Base-by-base conservation (phyloP, 2,888 invertebrate species). In the Leptura quadrifasciata region DNA sequence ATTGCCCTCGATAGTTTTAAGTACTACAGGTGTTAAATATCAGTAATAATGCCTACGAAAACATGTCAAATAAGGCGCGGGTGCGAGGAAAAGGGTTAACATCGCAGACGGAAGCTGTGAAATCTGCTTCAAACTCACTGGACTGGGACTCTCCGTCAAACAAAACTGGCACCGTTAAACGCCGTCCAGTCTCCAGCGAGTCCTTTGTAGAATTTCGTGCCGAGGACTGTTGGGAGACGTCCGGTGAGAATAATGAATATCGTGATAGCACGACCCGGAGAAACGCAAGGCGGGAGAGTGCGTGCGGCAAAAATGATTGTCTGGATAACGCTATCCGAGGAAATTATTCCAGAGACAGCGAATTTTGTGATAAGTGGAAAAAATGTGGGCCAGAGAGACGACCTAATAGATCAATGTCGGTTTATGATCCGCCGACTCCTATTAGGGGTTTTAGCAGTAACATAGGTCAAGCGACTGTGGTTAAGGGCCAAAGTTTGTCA, bases 81-180 rank as follows among this genome's bases (percentile, higher is more conserved):
- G 78, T 70, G 18, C 81, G 83, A 71, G 83, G 82, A 79, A 85
- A 81, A 78, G 84, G 83, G 27, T 0, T 31, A 81, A 82, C 52
- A 77, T 81, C 74, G 74, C 74, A 68, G 61, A 69, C 24, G 76
- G 80, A 75, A 72, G 75, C 54, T 4, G 68, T 70, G 24, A 81
- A 83, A 67, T 79, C 81, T n/a, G 76, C 80, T 27, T 79, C 79
- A 69, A 87, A 87, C 80, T 88, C 88, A 57, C 88, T 93, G 79
- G 94, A 94, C 86, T 95, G 94, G 94, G 94, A 94, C 87, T 93
- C 93, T 24, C 93, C 94, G 52, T 94, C 94, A 24, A 90, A 92
- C 35, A 91, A 91, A 86, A 95, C 94, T 0, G 94, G 94, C 15
- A 95, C 94, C 1, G 94, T 94, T 3, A 94, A 94, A 86, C 90